Evolutionary conservation across 2,113 vertebrate species (phyloP).

Genomic region (Chloropsis cyanopogon): DNA sequence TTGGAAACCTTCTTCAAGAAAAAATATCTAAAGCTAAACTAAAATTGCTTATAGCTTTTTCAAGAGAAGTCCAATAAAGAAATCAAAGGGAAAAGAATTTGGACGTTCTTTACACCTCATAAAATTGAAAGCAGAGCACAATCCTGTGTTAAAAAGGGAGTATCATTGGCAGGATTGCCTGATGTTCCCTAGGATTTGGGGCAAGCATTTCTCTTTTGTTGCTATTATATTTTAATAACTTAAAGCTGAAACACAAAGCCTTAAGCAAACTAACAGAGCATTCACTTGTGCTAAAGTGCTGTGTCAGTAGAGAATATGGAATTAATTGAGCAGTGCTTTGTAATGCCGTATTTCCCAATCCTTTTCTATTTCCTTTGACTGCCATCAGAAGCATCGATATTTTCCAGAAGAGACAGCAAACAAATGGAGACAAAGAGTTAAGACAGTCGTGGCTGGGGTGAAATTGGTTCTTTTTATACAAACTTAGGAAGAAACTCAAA

Average conservation of each 20-base stretch:
- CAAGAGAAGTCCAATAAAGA: background rate
- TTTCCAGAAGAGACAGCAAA: constrained; percentile 76
- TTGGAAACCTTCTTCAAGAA: background rate
- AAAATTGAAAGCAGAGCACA: background rate
- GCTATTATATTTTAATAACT: background rate
- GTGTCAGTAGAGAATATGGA: background rate
- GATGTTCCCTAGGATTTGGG: background rate
- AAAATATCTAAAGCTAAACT: background rate
- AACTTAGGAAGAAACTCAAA: constrained; percentile 40
- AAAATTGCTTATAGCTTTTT: background rate
- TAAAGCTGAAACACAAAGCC: background rate
- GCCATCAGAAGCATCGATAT: constrained; percentile 74
- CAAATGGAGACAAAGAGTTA: constrained; percentile 85
- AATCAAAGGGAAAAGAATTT: background rate
- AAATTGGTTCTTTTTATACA: constrained; percentile 81
- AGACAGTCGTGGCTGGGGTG: constrained; percentile 83
- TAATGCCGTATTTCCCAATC: constrained; percentile 34
- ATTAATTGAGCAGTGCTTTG: background rate
- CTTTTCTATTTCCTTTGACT: constrained; percentile 67
- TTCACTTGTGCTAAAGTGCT: background rate
- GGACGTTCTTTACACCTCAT: background rate
- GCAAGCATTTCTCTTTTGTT: background rate
- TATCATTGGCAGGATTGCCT: background rate
- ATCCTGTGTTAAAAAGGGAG: background rate
- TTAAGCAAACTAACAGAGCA: background rate